Conservation (phyloP, 2,797 vertebrate species). For the Microcaecilia unicolor region DNA sequence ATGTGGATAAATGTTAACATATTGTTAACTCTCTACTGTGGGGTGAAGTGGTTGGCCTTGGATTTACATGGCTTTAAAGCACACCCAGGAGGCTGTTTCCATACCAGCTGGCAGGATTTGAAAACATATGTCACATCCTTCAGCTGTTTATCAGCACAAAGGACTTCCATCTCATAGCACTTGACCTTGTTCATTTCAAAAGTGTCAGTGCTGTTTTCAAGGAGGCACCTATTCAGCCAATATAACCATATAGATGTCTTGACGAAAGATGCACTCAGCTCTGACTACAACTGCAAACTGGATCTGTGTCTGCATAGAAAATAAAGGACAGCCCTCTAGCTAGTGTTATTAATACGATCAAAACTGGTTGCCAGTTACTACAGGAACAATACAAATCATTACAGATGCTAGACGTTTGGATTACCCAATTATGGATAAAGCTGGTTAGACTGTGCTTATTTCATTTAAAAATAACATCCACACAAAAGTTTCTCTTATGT, state of each 20-base stretch:
- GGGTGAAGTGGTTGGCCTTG: conserved; percentile 35
- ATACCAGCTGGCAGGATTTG: conserved; percentile 41
- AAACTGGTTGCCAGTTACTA: too few species aligned
- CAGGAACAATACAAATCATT: too few species aligned
- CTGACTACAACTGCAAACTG: too few species aligned
- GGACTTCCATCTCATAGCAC: conserved; percentile 38
- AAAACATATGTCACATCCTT: conserved; percentile 47
- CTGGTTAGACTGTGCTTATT: too few species aligned
- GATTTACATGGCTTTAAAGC: conserved; percentile 44
- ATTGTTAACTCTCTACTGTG: conserved; percentile 34
- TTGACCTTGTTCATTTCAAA: conserved; percentile 48
- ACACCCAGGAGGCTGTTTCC: conserved; percentile 39
- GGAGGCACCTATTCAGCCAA: conserved; percentile 25
- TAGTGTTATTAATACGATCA: too few species aligned
- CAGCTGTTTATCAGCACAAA: conserved; percentile 44
- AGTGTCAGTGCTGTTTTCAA: conserved; percentile 41
- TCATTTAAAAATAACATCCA: too few species aligned
- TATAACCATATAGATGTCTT: conserved; percentile 29
- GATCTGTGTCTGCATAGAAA: too few species aligned
- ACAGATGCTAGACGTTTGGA: too few species aligned
- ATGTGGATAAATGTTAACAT: conserved; percentile 35
- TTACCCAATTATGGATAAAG: too few species aligned
- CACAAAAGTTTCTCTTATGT: too few species aligned
- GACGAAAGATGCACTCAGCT: too few species aligned
- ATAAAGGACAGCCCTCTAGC: too few species aligned